Percentiles rank a stretch among this genome's conserved stretches.
Evolutionary conservation across 1,140 invertebrate genomes (phyloP).

Genomic region (Lasaia peninsularis): DNA sequence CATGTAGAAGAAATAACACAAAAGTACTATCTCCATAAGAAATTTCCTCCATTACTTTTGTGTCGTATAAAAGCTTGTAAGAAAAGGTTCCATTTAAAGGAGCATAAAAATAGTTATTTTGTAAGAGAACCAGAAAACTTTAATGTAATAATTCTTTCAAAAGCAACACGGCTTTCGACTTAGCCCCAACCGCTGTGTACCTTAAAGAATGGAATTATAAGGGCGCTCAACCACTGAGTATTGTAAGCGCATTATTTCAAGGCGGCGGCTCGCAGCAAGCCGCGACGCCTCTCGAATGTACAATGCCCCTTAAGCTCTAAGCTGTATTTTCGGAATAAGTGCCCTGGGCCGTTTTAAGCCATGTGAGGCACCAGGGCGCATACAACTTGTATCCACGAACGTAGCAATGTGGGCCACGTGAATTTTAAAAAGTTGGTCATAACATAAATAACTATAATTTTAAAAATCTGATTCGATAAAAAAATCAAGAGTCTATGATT

Average conservation of each 20-base stretch:
- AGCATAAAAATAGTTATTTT: neutral
- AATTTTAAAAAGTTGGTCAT: too few relatives aligned
- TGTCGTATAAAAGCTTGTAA: neutral
- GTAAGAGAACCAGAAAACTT: slow-evolving; percentile 16
- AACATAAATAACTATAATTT: too few relatives aligned
- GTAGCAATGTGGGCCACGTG: too few relatives aligned
- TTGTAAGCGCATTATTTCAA: slow-evolving; percentile 69
- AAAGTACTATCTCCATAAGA: too few relatives aligned
- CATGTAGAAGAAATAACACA: too few relatives aligned
- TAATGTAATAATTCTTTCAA: slow-evolving; percentile 44
- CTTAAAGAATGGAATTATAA: slow-evolving; percentile 61
- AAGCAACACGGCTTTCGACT: slow-evolving; percentile 60
- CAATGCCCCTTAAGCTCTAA: slow-evolving; percentile 54
- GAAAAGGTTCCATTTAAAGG: neutral
- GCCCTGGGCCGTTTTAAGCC: slow-evolving; percentile 13
- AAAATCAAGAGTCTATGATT: too few relatives aligned
- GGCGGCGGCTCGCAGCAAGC: slow-evolving; percentile 31
- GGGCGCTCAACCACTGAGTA: slow-evolving; percentile 51
- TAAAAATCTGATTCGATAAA: too few relatives aligned
- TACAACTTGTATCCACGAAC: too few relatives aligned
- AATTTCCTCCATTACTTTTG: neutral
- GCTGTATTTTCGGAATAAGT: slow-evolving; percentile 54
- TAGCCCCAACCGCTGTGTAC: slow-evolving; percentile 48
- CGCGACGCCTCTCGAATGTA: slow-evolving; percentile 56
- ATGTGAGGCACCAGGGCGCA: too few relatives aligned